Conservation (phyloP, 2,113 vertebrate genomes). For the Lepus americanus region DNA sequence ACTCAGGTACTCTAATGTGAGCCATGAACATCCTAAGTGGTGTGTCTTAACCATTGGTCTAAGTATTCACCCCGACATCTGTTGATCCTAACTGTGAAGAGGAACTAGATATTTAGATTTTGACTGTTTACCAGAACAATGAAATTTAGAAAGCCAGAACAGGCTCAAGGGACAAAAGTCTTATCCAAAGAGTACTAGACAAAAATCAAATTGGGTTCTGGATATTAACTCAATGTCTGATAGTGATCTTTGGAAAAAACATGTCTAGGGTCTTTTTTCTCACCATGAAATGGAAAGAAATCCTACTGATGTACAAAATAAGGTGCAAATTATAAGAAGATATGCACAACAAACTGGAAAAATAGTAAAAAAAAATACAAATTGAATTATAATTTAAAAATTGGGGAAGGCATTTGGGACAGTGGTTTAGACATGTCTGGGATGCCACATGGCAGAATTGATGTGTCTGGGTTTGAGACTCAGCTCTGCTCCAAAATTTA, state of each 20-base stretch:
- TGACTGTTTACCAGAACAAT: neutral
- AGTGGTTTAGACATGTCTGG: no score
- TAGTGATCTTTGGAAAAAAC: conserved; percentile 9
- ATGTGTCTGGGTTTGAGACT: no score
- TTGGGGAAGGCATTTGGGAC: no score
- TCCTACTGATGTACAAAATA: neutral
- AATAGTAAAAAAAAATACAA: neutral
- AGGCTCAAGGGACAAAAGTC: conserved; percentile 26
- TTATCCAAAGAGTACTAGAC: conserved; percentile 16
- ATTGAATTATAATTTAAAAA: no score
- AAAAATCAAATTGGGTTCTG: conserved; percentile 31
- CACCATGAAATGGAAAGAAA: conserved; percentile 49
- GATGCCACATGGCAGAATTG: no score
- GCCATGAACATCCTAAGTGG: no score
- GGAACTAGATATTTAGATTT: conserved; percentile 49
- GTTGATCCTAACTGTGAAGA: conserved; percentile 31
- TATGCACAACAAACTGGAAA: neutral
- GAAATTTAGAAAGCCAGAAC: conserved; percentile 26
- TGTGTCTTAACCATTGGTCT: no score
- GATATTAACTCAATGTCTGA: neutral
- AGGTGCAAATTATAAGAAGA: conserved; percentile 23
- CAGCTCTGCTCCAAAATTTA: no score
- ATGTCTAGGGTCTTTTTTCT: neutral
- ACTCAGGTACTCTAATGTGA: no score
- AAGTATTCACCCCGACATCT: neutral